Conservation (phyloP, 2,797 vertebrate genomes). For the Paramormyrops hopkinsi region DNA sequence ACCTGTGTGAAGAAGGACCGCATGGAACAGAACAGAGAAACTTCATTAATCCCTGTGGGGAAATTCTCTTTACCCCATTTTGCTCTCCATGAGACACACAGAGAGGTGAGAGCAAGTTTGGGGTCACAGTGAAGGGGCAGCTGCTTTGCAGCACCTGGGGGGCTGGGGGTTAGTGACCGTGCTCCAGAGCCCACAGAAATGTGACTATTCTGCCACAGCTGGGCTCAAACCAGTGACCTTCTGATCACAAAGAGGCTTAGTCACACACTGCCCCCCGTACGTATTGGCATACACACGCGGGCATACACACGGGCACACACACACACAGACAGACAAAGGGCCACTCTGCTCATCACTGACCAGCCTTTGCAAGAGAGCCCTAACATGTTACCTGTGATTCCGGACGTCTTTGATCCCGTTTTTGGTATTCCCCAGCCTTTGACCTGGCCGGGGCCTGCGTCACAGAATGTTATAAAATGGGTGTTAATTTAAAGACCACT, state of each 20-base stretch:
- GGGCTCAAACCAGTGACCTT: neutral
- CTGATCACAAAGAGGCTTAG: neutral
- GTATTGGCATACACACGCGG: neutral
- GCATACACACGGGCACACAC: neutral
- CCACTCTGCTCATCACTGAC: neutral
- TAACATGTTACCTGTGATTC: conserved; percentile 63
- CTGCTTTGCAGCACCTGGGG: neutral
- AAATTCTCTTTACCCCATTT: neutral
- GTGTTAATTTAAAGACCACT: neutral
- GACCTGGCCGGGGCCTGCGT: conserved; percentile 66
- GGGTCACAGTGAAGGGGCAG: neutral
- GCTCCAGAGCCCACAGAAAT: neutral
- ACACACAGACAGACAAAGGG: neutral
- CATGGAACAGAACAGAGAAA: neutral
- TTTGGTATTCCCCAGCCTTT: conserved; percentile 71
- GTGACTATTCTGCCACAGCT: neutral
- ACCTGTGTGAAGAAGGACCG: conserved; percentile 44
- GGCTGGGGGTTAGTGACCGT: neutral
- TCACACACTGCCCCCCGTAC: neutral
- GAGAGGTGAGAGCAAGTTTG: neutral
- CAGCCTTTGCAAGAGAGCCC: neutral
- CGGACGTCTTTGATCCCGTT: conserved; percentile 71
- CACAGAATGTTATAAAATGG: neutral
- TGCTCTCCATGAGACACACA: neutral
- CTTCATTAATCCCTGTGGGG: neutral